Evolutionary conservation across 2,888 invertebrate genomes (phyloP).

Genomic region (Mesodorylaimus sp.): DNA sequence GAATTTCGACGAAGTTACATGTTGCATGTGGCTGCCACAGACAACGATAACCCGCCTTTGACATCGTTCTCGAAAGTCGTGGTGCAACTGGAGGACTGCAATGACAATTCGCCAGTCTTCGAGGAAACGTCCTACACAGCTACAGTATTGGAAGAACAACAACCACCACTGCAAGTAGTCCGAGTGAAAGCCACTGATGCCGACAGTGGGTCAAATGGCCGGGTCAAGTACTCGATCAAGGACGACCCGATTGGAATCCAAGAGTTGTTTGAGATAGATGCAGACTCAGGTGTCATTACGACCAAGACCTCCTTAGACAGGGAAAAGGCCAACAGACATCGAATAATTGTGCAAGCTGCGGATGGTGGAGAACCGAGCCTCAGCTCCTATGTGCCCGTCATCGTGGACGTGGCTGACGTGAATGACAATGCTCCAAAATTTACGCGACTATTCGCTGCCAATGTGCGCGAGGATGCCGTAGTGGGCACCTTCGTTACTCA

Average conservation of each 20-base stretch:
- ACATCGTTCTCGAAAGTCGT: slow-evolving; percentile 57
- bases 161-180: slow-evolving; percentile 55
- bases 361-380: slow-evolving; percentile 67
- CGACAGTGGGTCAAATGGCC: slow-evolving; percentile 74
- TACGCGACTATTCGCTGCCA: slow-evolving; percentile 39
- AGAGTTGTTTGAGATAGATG: slow-evolving; percentile 58
- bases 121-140: slow-evolving; percentile 50
- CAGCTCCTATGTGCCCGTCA: slow-evolving; percentile 55
- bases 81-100: slow-evolving; percentile 75
- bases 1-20: slow-evolving; percentile 69
- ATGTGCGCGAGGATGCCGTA: slow-evolving; percentile 59
- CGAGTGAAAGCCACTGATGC: slow-evolving; percentile 58
- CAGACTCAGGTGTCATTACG: slow-evolving; percentile 62
- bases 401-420: slow-evolving; percentile 65
- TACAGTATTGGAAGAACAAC: slow-evolving; percentile 59
- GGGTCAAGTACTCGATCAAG: slow-evolving; percentile 78
- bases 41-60: slow-evolving; percentile 30
- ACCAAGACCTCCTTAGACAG: slow-evolving; percentile 61
- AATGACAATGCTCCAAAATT: slow-evolving; percentile 81
- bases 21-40: slow-evolving; percentile 66
- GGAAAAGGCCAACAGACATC: slow-evolving; percentile 70
- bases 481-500: slow-evolving; percentile 56
- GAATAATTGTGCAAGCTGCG: slow-evolving; percentile 59
- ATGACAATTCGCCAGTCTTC: slow-evolving; percentile 78
- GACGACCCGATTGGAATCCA: slow-evolving; percentile 34